Percentiles rank a stretch among this genome's conserved stretches.
Evolutionary conservation across 2,797 vertebrate species (phyloP).

Genomic region (Aotus griseimembra): DNA sequence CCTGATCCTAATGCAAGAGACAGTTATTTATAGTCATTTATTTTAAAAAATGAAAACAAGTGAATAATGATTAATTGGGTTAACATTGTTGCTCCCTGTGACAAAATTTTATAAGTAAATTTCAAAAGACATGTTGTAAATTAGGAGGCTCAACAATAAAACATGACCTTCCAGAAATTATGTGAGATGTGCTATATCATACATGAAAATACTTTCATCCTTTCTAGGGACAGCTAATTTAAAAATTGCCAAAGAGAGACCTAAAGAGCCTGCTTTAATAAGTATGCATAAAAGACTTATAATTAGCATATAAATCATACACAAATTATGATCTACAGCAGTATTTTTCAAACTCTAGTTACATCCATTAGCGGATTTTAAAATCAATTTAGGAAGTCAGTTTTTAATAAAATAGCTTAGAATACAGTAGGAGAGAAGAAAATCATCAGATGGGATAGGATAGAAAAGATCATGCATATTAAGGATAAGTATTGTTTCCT

Average conservation of each 20-base stretch:
- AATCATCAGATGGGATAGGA: background rate
- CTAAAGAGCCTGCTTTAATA: slow-evolving; percentile 42
- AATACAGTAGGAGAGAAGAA: background rate
- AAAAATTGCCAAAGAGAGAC: slow-evolving; percentile 43
- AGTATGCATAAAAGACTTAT: slow-evolving; percentile 10
- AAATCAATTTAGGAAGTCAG: background rate
- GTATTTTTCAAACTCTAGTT: slow-evolving; percentile 47
- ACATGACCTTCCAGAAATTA: slow-evolving; percentile 72
- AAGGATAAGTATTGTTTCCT: slow-evolving; percentile 14
- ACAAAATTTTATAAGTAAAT: slow-evolving; percentile 84
- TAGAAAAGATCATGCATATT: background rate
- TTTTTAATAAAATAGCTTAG: background rate
- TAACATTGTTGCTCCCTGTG: slow-evolving; percentile 79
- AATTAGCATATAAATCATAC: slow-evolving; percentile 37
- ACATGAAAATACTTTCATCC: slow-evolving; percentile 20
- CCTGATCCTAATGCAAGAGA: slow-evolving; percentile 79
- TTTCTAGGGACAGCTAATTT: slow-evolving; percentile 21
- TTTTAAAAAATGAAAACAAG: slow-evolving; percentile 73
- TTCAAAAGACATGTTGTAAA: slow-evolving; percentile 84
- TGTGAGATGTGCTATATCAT: background rate
- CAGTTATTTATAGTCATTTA: slow-evolving; percentile 83
- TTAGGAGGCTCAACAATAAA: slow-evolving; percentile 81
- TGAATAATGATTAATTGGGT: slow-evolving; percentile 70
- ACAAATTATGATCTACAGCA: background rate
- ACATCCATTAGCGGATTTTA: background rate